These are phyloP conservation scores for Pteronura brasiliensis DNA, from an alignment of 2,113 vertebrate species.

Conservation along the genomic window DNA sequence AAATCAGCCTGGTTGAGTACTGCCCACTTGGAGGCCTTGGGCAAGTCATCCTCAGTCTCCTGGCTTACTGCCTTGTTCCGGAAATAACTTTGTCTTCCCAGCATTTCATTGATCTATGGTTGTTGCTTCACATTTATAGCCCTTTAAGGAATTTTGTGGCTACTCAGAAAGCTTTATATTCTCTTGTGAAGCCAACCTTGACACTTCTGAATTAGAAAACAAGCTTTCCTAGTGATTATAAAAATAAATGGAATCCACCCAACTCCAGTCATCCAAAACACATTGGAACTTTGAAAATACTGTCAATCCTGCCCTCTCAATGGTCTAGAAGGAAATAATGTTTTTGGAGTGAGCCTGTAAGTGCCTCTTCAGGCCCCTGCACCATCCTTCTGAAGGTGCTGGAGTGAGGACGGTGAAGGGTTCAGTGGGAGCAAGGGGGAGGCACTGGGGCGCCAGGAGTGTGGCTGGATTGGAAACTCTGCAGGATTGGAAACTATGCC, in stretches of 20 bases:
- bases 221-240: constrained; percentile 22
- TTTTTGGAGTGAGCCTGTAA: neutral
- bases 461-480: neutral
- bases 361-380: rapidly evolving
- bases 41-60: neutral
- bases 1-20: neutral
- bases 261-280: neutral
- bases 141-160: constrained; percentile 52
- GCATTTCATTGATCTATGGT: constrained; percentile 48
- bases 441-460: rapidly evolving
- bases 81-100: constrained; percentile 50
- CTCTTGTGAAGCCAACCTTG: neutral
- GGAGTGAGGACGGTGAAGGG: neutral
- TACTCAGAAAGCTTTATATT: constrained; percentile 18
- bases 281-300: neutral
- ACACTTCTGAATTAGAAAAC: constrained; percentile 32
- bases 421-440: neutral
- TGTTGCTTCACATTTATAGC: constrained; percentile 17
- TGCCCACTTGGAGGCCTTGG: neutral
- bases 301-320: neutral
- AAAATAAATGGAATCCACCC: neutral
- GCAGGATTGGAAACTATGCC: neutral
- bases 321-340: neutral
- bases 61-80: constrained; percentile 27
- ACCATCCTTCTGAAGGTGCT: neutral